Evolutionary conservation across 2,797 vertebrate species (phyloP), one percentile per base, ranked within the genome.

Genomic region (Sorex maritimensis): DNA sequence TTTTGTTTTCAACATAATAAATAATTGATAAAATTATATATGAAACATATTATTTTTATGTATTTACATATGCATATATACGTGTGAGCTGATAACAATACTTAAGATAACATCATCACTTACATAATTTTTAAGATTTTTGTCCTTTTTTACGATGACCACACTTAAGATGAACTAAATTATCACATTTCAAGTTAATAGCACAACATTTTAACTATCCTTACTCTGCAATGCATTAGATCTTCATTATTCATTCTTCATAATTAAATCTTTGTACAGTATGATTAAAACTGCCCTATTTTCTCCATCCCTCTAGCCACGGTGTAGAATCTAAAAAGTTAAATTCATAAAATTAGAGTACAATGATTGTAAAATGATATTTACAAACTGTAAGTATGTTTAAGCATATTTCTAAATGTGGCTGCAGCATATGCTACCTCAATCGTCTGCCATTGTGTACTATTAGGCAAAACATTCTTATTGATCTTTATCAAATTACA

Each of bases 111-210:
- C 63, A 12, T 63, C 13, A 14, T 80, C 13, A 67, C 13, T 71
- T 30, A 65, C 4, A 41, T 67, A 24, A 44, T 19, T 21, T 15
- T 81, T 71, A 79, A 72, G 63, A 5, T 55, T 46, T 6, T 81
- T 73, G 5, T 38, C 46, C 2, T 69, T 44, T 61, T 41, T 81
- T 9, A 34, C 30, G 15, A 21, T 81, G 30, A 86, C n/a, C 72
- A 69, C 41, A 80, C 44, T 14, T 41, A 79, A 80, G 12, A 41
- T 80, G 11, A 79, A 79, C 44, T 80, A 41, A 23, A 24, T 80
- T 86, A 86, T 26, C 9, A 52, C 63, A 86, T 80, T 86, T 80
- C 75, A 73, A 73, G 55, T 65, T 65, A n/a, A 26, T 21, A 30
- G 10, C 11, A 26, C n/a, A 81, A 28, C 44, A 67, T 74, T 79